These are phyloP conservation scores for Grapholita molesta DNA, from an alignment of 1,140 invertebrate genomes.

Conservation along the genomic window DNA sequence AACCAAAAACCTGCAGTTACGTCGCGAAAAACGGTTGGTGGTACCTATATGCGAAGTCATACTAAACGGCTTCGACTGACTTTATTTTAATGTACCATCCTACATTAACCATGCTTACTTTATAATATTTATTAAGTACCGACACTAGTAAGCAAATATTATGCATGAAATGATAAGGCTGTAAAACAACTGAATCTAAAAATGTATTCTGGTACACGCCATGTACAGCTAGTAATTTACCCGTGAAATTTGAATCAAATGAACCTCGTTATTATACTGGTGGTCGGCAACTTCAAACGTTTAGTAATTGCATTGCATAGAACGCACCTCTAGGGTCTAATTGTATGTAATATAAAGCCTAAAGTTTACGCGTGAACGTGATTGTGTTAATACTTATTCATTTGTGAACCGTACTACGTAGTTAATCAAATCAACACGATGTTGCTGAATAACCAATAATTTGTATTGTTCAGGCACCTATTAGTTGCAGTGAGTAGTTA, in stretches of 20 bases:
- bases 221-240: not conserved
- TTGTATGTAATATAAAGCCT: not conserved
- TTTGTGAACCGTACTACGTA: not conserved
- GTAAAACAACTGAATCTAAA: no score
- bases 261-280: not conserved
- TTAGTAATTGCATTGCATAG: conserved; percentile 6
- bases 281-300: conserved; percentile 12
- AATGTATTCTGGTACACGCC: not conserved
- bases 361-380: not conserved
- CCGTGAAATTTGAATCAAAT: not conserved
- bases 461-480: not conserved
- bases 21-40: no score
- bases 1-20: no score
- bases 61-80: no score
- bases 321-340: not conserved
- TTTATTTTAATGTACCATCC: no score
- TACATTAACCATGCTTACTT: no score
- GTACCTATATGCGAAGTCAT: no score
- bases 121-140: no score
- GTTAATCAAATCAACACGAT: not conserved
- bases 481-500: not conserved
- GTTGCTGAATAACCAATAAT: not conserved
- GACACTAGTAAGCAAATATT: no score
- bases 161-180: no score
- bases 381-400: not conserved